phyloP scores from a whole-genome alignment of 2,797 vertebrate species.

The Picus viridis region DNA sequence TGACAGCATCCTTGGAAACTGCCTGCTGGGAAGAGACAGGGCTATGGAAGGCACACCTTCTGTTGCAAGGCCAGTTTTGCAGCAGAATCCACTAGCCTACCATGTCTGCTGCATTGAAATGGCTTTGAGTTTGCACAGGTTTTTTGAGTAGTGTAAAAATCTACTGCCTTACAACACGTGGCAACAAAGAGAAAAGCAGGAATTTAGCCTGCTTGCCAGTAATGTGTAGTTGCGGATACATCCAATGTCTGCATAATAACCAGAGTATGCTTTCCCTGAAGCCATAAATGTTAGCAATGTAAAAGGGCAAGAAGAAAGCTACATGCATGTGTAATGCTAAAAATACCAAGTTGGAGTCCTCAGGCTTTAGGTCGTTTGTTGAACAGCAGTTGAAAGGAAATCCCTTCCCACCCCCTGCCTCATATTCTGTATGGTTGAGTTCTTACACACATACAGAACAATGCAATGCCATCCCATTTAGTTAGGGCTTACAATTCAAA shows the following conservation, averaged over 20 bases:
- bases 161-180: background rate
- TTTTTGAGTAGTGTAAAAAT: background rate
- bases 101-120: background rate
- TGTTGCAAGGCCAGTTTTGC: background rate
- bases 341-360: slow-evolving; percentile 18
- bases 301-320: background rate
- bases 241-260: background rate
- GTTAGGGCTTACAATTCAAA: background rate
- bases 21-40: background rate
- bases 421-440: accelerated
- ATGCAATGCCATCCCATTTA: background rate
- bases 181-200: background rate
- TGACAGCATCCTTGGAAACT: background rate
- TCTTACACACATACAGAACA: background rate
- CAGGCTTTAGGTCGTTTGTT: slow-evolving; percentile 27
- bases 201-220: background rate
- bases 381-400: background rate
- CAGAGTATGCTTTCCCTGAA: background rate
- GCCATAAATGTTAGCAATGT: background rate
- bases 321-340: background rate
- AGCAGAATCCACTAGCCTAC: background rate
- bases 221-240: background rate
- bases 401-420: background rate
- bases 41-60: background rate
- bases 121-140: background rate